Evolutionary conservation across 2,113 vertebrate species (phyloP), one percentile per base, ranked within the genome.

Genomic region (Ceratotherium simum): DNA sequence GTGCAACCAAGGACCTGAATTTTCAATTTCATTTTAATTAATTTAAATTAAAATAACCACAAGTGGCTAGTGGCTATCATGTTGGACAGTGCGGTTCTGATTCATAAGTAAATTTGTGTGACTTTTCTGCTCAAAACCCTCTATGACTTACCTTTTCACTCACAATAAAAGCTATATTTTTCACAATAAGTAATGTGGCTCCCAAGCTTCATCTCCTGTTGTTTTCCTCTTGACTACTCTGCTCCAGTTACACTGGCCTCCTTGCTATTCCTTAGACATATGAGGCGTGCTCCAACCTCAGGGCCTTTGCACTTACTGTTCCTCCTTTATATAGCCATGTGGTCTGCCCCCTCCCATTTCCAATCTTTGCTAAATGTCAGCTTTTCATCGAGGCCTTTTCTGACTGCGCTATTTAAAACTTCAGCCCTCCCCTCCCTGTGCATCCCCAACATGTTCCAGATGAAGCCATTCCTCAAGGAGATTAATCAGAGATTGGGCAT

Each of bases 241-340:
- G 72, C 65, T 48, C 42, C 31, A 46, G 56, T 62, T 17, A 2
- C 21, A 3, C 46, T 23, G 75, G 70, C 79, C 56, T 91, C 64
- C 39, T 81, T 20, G 36, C 54, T 31, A 0, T 17, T 58, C 36
- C 64, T 85, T 29, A 51, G 51, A 80, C 42, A 12, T 39, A 39
- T 21, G 17, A 54, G 8, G 23, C 25, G 18, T 46, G 51, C 54
- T 75, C 62, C 39, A 8, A 21, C 64, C 75, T 17, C 54, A 21
- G 56, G 33, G 27, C 42, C 81, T 81, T 48, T 58, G 75, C 69
- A 42, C 27, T 10, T 39, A 27, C 36, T 64, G 23, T 13, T 51
- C 42, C 60, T 65, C 18, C 25, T 4, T 6, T 0, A 6, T 1
- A 0, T 3, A 13, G 23, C 18, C 7, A 1, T 3, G 8, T 0